phyloP scores from a whole-genome alignment of 2,797 vertebrate genomes.

The Pelochelys cantorii region DNA sequence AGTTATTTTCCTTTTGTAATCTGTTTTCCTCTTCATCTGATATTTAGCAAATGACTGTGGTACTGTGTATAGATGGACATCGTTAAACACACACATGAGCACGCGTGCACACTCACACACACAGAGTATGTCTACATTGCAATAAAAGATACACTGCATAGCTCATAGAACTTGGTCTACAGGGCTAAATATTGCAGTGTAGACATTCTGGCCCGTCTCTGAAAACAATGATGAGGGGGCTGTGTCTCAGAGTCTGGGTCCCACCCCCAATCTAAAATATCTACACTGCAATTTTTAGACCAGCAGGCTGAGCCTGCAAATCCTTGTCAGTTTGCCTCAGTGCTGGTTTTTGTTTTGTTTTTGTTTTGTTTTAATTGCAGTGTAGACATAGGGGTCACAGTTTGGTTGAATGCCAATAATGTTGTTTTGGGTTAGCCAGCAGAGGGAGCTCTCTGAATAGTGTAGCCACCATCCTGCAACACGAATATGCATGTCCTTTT shows the following conservation, averaged over 20 bases:
- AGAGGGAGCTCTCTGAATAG: background rate
- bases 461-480: background rate
- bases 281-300: background rate
- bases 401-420: background rate
- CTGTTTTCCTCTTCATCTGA: background rate
- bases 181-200: background rate
- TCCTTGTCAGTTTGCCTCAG: background rate
- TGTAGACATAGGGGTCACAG: background rate
- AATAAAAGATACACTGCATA: background rate
- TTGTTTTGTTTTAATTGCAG: background rate
- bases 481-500: background rate
- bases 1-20: background rate
- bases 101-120: background rate
- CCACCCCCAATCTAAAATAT: background rate
- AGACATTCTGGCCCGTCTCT: background rate
- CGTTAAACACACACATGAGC: background rate
- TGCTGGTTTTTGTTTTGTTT: background rate
- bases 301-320: background rate
- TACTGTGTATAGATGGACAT: background rate
- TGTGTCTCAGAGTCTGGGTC: background rate
- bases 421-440: background rate
- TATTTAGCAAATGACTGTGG: background rate
- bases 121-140: background rate
- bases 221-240: background rate
- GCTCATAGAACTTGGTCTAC: background rate